Percentiles rank a stretch among this genome's conserved stretches.
Conservation (phyloP, 2,113 vertebrate genomes). For the Syngnathus floridae region DNA sequence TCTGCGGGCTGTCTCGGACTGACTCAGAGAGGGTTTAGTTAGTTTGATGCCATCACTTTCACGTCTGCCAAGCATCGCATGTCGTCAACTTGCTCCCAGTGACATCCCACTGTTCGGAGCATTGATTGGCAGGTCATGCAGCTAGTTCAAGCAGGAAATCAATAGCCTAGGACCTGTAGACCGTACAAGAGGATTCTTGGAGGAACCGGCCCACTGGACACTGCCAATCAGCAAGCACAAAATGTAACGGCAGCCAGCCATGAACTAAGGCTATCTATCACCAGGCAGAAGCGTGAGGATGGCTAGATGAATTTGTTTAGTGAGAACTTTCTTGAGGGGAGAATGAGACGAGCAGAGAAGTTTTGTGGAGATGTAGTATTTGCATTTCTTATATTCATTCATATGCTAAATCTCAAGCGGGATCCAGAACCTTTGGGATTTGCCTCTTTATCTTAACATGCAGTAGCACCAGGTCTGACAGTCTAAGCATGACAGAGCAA, state of each 20-base stretch:
- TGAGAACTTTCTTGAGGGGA: slow-evolving; percentile 54
- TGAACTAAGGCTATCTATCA: slow-evolving; percentile 81
- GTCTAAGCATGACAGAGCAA: slow-evolving; percentile 75
- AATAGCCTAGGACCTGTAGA: slow-evolving; percentile 80
- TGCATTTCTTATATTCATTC: slow-evolving; percentile 70
- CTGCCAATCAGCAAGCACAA: slow-evolving; percentile 80
- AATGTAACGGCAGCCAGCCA: slow-evolving; percentile 83
- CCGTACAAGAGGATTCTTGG: slow-evolving; percentile 72
- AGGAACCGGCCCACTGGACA: slow-evolving; percentile 79
- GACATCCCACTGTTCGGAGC: slow-evolving; percentile 82
- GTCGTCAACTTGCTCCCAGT: slow-evolving; percentile 75
- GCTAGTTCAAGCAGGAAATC: slow-evolving; percentile 81
- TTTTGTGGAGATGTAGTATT: slow-evolving; percentile 60
- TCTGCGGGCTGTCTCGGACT: slow-evolving; percentile 22
- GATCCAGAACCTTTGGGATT: slow-evolving; percentile 70
- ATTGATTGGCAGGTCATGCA: slow-evolving; percentile 83
- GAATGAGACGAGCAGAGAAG: slow-evolving; percentile 38
- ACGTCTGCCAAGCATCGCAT: slow-evolving; percentile 65
- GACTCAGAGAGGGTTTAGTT: slow-evolving; percentile 57
- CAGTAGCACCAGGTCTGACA: slow-evolving; percentile 70
- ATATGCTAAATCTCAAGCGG: slow-evolving; percentile 67
- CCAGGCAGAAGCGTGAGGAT: slow-evolving; percentile 73
- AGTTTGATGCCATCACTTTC: slow-evolving; percentile 66
- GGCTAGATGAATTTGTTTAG: slow-evolving; percentile 71
- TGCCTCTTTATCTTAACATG: slow-evolving; percentile 69